Conservation (phyloP, 2,888 invertebrate genomes). For the Apotomis turbidana region DNA sequence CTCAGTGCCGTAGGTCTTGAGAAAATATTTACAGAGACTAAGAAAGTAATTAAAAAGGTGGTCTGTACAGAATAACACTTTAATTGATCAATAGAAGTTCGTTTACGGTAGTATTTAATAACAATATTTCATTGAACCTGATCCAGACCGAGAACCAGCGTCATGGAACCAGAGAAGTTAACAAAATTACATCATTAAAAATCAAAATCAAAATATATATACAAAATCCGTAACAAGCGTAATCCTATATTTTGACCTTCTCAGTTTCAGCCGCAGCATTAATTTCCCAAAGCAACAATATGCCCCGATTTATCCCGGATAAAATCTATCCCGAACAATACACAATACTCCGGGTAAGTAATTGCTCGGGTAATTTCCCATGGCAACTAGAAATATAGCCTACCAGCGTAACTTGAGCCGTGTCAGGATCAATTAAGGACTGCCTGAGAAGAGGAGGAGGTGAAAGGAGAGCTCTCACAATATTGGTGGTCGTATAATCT, state of each 20-base stretch:
- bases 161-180: background rate
- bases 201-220: too few relatives aligned
- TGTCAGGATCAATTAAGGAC: constrained; percentile 36
- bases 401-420: constrained; percentile 22
- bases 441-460: background rate
- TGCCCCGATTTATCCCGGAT: constrained; percentile 35
- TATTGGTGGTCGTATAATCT: constrained; percentile 25
- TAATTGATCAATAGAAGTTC: too few relatives aligned
- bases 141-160: too few relatives aligned
- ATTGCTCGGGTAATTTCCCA: constrained; percentile 39
- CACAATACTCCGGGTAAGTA: constrained; percentile 39
- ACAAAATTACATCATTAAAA: background rate
- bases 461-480: constrained; percentile 7
- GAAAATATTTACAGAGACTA: too few relatives aligned
- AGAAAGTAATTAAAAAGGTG: too few relatives aligned
- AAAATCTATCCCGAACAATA: constrained; percentile 38
- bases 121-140: too few relatives aligned
- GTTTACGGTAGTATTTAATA: too few relatives aligned
- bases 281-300: constrained; percentile 33
- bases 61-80: too few relatives aligned
- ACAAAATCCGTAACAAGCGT: background rate
- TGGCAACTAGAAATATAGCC: constrained; percentile 41
- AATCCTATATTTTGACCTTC: constrained; percentile 6
- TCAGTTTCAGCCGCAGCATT: constrained; percentile 17
- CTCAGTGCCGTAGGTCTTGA: too few relatives aligned